These are phyloP conservation scores for Zophobas atratus DNA, from an alignment of 1,140 invertebrate genomes.

Conservation along the genomic window DNA sequence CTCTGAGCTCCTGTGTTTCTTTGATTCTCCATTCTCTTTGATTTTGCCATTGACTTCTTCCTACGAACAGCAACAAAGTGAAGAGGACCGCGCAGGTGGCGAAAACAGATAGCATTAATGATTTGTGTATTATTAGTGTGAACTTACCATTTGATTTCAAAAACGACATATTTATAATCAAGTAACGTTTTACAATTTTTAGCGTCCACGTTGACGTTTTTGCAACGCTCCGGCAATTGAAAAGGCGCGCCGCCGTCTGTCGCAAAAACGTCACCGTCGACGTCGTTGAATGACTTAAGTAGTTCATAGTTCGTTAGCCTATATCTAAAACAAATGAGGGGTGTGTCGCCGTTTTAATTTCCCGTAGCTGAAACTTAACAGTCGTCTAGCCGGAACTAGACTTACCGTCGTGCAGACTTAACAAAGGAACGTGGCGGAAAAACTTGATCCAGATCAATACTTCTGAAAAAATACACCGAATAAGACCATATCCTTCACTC, in stretches of 20 bases:
- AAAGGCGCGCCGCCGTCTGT: not conserved
- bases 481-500: constrained; percentile 61
- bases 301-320: constrained; percentile 32
- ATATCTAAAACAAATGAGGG: constrained; percentile 39
- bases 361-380: constrained; percentile 49
- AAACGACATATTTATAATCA: constrained; percentile 37
- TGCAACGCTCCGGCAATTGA: not conserved
- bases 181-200: constrained; percentile 26
- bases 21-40: constrained; percentile 73
- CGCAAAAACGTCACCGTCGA: constrained; percentile 14
- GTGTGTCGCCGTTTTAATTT: constrained; percentile 29
- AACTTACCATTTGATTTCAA: constrained; percentile 42
- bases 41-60: constrained; percentile 74
- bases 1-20: constrained; percentile 71
- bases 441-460: constrained; percentile 67
- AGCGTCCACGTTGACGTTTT: constrained; percentile 25
- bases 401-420: constrained; percentile 66
- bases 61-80: constrained; percentile 78
- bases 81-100: constrained; percentile 67
- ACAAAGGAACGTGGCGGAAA: constrained; percentile 65
- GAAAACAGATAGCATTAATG: constrained; percentile 67
- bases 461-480: constrained; percentile 68
- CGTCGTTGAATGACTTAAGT: constrained; percentile 32
- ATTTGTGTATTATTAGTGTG: constrained; percentile 46
- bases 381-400: constrained; percentile 68